phyloP scores from a whole-genome alignment of 2,113 vertebrate species.

The Puntigrus tetrazona region DNA sequence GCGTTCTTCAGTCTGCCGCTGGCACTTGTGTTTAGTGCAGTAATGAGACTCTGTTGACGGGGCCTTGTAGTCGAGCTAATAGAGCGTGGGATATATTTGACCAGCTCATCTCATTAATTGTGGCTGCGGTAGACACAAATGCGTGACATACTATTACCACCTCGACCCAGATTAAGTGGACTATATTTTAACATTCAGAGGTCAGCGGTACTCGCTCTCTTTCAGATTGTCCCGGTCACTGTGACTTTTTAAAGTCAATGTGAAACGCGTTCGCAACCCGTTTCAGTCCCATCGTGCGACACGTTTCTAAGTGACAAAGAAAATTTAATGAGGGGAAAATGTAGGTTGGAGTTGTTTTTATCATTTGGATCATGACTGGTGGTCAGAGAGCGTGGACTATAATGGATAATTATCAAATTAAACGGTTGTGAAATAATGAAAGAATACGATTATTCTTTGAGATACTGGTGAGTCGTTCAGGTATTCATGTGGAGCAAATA shows the following conservation, averaged over 20 bases:
- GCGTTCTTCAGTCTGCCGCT: slow-evolving; percentile 17
- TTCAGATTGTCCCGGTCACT: slow-evolving; percentile 4
- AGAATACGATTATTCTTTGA: background rate
- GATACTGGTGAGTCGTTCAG: background rate
- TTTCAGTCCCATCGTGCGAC: background rate
- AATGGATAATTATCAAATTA: background rate
- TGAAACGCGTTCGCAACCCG: background rate
- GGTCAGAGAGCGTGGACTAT: background rate
- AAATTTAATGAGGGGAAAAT: slow-evolving; percentile 7
- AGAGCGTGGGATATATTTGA: slow-evolving; percentile 54
- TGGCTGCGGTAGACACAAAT: slow-evolving; percentile 43
- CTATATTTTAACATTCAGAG: slow-evolving; percentile 29
- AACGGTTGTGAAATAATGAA: background rate
- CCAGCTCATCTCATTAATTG: slow-evolving; percentile 51
- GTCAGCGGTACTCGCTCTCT: background rate
- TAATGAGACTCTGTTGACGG: slow-evolving; percentile 46
- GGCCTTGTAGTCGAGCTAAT: slow-evolving; percentile 50
- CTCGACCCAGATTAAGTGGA: slow-evolving; percentile 35
- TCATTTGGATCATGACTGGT: background rate
- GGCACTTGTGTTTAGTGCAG: slow-evolving; percentile 28
- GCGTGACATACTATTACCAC: slow-evolving; percentile 43
- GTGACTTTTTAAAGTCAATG: slow-evolving; percentile 20
- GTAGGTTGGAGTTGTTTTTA: background rate
- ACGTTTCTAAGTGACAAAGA: background rate
- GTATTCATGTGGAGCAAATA: background rate